These are phyloP conservation scores for Lasioglossum pauxillum DNA, from an alignment of 2,888 invertebrate genomes.

Conservation along the genomic window DNA sequence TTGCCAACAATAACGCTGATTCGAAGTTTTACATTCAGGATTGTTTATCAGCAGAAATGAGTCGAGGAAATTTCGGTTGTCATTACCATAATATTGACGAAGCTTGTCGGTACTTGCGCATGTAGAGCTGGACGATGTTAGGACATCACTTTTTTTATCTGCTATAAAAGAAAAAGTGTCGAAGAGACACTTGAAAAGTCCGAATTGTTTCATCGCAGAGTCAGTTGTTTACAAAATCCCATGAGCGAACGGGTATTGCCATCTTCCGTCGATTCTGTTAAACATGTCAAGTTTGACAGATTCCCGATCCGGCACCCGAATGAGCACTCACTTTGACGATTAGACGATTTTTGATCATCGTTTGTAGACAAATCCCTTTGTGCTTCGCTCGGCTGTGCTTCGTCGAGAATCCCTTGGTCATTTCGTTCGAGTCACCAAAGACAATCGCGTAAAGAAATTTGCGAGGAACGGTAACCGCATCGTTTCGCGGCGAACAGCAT, in stretches of 20 bases:
- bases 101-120: slow-evolving; percentile 56
- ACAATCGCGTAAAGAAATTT: background rate
- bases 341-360: slow-evolving; percentile 52
- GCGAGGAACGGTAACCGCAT: slow-evolving; percentile 35
- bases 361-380: slow-evolving; percentile 43
- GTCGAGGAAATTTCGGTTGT: slow-evolving; percentile 48
- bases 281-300: background rate
- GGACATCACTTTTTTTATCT: slow-evolving; percentile 61
- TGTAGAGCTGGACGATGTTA: slow-evolving; percentile 63
- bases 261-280: slow-evolving; percentile 16
- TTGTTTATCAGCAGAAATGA: background rate
- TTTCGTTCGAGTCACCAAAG: slow-evolving; percentile 10
- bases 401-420: slow-evolving; percentile 24
- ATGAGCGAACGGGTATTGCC: slow-evolving; percentile 30
- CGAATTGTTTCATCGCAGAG: background rate
- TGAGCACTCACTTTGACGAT: slow-evolving; percentile 50
- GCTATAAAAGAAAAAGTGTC: slow-evolving; percentile 33
- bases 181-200: background rate
- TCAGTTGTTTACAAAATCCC: background rate
- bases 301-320: background rate
- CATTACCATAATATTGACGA: slow-evolving; percentile 45
- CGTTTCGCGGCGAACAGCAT: slow-evolving; percentile 20
- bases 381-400: background rate
- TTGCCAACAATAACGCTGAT: background rate
- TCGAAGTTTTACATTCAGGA: background rate